Base-by-base conservation (phyloP, 2,113 vertebrate genomes). In the Poicephalus meyeri region DNA sequence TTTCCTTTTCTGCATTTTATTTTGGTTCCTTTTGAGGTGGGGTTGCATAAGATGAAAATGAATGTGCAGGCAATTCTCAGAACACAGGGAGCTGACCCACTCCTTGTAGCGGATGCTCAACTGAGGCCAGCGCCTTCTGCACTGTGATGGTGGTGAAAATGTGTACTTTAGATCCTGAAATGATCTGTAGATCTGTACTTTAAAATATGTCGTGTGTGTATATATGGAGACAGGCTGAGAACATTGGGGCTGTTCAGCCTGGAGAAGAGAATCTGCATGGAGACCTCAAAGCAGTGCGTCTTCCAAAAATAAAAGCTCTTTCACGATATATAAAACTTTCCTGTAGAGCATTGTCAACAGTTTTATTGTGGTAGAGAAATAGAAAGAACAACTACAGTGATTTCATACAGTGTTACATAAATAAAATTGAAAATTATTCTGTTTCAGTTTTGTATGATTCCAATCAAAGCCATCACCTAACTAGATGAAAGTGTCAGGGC, bases 251-350 rank as follows among this genome's bases (percentile, higher is more conserved):
- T n/a, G 33, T 58, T 58, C 20, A 58, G 55, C 13, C 55, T 58
- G 55, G 55, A n/a, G 33, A n/a, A 21, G 55, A 21, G 55, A 58
- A 58, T 8, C 55, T n/a, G 55, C 3, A 13, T 56, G 55, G 55
- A 58, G 55, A 58, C 55, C 55, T 58, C 20, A 58, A 8, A n/a
- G 33, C 55, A 15, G 55, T 20, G n/a, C 47, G n/a, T n/a, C n/a
- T n/a, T n/a, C n/a, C n/a, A n/a, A n/a, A n/a, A n/a, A 35, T 97
- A 97, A 97, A 97, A 97, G 81, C 50, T 80, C 70, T 94, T 95
- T 76, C 88, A 73, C 72, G 73, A 60, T 69, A 88, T 47, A 96
- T 91, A 96, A 97, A 97, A 93, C 71, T 64, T 96, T 94, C 96
- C 77, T 72, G 91, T 77, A 96, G 96, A 83, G 90, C 53, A 96